Evolutionary conservation across 2,113 vertebrate species (phyloP).

Genomic region (Climacteris rufus): DNA sequence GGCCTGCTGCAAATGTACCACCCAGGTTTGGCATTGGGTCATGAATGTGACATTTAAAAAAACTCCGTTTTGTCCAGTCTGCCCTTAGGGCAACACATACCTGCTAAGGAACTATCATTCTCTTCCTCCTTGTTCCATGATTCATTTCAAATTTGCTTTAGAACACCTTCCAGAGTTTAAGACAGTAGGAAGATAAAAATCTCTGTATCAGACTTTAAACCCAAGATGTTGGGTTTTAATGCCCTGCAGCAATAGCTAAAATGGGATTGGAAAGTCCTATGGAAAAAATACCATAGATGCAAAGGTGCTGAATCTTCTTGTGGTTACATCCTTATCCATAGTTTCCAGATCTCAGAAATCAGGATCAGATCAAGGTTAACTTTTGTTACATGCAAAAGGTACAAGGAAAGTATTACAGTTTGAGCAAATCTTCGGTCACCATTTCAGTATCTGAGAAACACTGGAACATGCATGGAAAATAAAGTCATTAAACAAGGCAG

Average conservation of each 20-base stretch:
- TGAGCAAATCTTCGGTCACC: neutral
- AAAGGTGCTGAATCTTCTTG: neutral
- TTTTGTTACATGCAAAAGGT: neutral
- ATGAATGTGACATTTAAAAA: neutral
- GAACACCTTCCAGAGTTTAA: neutral
- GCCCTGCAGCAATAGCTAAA: neutral
- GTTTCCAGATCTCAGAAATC: neutral
- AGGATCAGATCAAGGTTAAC: neutral
- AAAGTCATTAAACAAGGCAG: neutral
- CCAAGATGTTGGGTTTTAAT: neutral
- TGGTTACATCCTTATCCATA: neutral
- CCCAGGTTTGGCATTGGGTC: neutral
- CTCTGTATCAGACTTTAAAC: neutral
- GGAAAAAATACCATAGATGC: neutral
- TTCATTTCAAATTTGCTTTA: neutral
- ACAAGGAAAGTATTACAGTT: neutral
- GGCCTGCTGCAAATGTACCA: neutral
- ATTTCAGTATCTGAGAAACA: neutral
- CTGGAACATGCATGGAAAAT: neutral
- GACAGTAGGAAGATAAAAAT: neutral
- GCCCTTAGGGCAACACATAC: neutral
- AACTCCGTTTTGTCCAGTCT: neutral
- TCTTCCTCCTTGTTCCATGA: neutral
- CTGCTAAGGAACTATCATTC: neutral
- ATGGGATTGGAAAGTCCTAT: neutral